phyloP scores from a whole-genome alignment of 1,140 invertebrate genomes.

The Teleogryllus occipitalis region DNA sequence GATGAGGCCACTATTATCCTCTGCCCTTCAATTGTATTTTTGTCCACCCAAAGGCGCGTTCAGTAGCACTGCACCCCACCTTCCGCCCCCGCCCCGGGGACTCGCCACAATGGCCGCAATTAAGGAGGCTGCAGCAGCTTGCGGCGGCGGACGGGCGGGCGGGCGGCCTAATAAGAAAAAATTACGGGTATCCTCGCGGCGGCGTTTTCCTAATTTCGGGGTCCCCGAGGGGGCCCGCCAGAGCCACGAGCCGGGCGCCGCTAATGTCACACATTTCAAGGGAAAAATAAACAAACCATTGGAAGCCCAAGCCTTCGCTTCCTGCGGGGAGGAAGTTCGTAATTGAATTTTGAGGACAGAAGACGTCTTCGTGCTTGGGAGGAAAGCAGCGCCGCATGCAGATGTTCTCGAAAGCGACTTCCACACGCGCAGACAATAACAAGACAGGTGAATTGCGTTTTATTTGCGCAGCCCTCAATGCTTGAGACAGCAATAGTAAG shows the following conservation, averaged over 20 bases:
- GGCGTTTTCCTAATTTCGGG: not conserved
- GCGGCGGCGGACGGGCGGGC: too few species aligned
- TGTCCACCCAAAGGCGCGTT: too few species aligned
- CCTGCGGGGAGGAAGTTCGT: not conserved
- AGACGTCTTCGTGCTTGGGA: not conserved
- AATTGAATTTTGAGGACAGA: not conserved
- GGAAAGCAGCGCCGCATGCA: too few species aligned
- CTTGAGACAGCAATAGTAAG: too few species aligned
- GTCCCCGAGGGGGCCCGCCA: too few species aligned
- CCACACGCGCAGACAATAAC: too few species aligned
- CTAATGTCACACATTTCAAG: not conserved
- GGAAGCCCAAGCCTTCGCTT: not conserved
- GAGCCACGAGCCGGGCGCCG: not conserved
- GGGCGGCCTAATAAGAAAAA: not conserved
- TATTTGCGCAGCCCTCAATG: too few species aligned
- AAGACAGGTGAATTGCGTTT: too few species aligned
- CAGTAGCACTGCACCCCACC: not conserved
- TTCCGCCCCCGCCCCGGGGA: not conserved
- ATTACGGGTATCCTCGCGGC: not conserved
- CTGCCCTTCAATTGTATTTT: too few species aligned
- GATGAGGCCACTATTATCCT: not conserved
- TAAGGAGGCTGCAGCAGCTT: not conserved
- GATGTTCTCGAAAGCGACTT: too few species aligned
- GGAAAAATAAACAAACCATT: not conserved
- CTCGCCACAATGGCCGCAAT: not conserved